Evolutionary conservation across 2,888 invertebrate genomes (phyloP).

Genomic region (Saturnia japonica): DNA sequence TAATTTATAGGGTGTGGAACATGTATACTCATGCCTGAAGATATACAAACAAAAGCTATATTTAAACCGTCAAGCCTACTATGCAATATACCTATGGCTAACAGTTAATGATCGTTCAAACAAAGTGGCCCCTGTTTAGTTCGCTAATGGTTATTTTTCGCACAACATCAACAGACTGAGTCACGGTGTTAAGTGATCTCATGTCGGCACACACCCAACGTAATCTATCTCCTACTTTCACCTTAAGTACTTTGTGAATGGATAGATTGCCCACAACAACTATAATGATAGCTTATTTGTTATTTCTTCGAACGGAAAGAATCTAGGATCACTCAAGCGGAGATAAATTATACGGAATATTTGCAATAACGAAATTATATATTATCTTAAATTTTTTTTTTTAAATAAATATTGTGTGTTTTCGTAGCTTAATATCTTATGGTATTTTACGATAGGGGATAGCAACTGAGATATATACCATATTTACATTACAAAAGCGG

Average conservation of each 20-base stretch:
- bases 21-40: not conserved
- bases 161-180: constrained; percentile 46
- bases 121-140: constrained; percentile 56
- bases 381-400: no score
- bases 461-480: no score
- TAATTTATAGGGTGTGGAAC: not conserved
- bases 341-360: not conserved
- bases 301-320: not conserved
- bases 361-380: no score
- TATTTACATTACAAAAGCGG: no score
- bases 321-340: not conserved
- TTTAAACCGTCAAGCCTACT: constrained; percentile 32
- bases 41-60: constrained; percentile 11
- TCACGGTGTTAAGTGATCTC: constrained; percentile 52
- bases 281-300: constrained; percentile 8
- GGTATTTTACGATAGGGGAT: no score
- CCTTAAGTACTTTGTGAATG: constrained; percentile 16
- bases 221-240: constrained; percentile 20
- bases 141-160: constrained; percentile 54
- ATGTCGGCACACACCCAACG: constrained; percentile 37
- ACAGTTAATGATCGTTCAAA: constrained; percentile 55
- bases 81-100: constrained; percentile 36
- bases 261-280: constrained; percentile 11
- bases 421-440: no score
- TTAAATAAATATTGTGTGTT: no score